Conservation (phyloP, 2,797 vertebrate species). For the Parauchenoglanis punctatus region DNA sequence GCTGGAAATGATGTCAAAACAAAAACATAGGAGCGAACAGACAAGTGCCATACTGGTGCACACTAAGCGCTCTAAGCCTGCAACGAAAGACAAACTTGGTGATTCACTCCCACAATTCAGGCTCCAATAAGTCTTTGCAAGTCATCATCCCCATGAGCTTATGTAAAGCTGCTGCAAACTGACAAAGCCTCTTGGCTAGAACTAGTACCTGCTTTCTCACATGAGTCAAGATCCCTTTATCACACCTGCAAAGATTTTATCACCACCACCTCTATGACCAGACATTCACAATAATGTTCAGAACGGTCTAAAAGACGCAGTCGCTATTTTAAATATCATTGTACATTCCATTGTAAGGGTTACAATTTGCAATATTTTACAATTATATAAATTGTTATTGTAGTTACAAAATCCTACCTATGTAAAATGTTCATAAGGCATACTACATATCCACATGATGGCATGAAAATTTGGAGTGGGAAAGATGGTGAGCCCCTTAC, state of each 20-base stretch:
- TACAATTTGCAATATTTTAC: no score
- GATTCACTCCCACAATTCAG: conserved; percentile 82
- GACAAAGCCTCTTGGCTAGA: conserved; percentile 69
- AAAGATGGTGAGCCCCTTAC: not conserved
- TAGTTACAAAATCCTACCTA: not conserved
- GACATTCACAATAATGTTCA: not conserved
- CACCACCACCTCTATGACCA: not conserved
- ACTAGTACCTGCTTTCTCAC: conserved; percentile 71
- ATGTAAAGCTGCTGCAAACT: conserved; percentile 79
- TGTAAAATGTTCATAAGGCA: not conserved
- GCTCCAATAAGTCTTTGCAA: conserved; percentile 85
- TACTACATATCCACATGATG: not conserved
- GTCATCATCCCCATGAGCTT: conserved; percentile 81
- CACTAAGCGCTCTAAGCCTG: conserved; percentile 47
- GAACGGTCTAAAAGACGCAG: no score
- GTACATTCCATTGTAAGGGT: no score
- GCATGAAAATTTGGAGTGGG: not conserved
- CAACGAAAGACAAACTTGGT: conserved; percentile 81
- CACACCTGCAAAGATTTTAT: not conserved
- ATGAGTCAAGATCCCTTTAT: conserved; percentile 42
- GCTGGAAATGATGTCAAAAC: not conserved
- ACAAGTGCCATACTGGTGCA: conserved; percentile 69
- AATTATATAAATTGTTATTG: not conserved
- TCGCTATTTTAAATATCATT: no score
- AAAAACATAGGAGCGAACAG: conserved; percentile 66